Conservation (phyloP, 2,797 vertebrate species). For the Coregonus suidteri region DNA sequence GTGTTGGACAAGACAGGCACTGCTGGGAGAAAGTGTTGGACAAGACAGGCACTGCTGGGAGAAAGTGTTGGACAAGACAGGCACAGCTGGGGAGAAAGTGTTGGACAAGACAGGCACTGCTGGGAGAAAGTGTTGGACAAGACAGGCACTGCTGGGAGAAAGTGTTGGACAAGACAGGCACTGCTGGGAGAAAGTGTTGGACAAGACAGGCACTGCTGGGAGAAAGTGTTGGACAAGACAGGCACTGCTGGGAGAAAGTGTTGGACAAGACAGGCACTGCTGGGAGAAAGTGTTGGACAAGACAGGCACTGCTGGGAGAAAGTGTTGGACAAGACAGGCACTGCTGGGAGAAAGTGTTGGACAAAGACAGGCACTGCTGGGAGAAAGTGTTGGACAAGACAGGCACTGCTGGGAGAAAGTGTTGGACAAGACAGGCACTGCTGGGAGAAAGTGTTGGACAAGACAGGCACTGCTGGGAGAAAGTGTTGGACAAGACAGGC, state of each 20-base stretch:
- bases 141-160: conserved; percentile 40
- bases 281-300: conserved; percentile 35
- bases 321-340: conserved; percentile 33
- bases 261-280: conserved; percentile 39
- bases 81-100: conserved; percentile 40
- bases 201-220: conserved; percentile 43
- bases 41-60: conserved; percentile 42
- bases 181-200: conserved; percentile 32
- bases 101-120: conserved; percentile 37
- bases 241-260: conserved; percentile 40
- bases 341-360: conserved; percentile 32
- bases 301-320: conserved; percentile 40
- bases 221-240: conserved; percentile 31
- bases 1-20: conserved; percentile 31
- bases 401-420: conserved; percentile 43
- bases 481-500: conserved; percentile 31
- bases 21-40: conserved; percentile 36
- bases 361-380: conserved; percentile 45
- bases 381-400: conserved; percentile 31
- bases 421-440: conserved; percentile 20
- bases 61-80: conserved; percentile 30
- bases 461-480: conserved; percentile 37
- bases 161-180: conserved; percentile 33
- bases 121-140: conserved; percentile 34
- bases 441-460: conserved; percentile 32